These are phyloP conservation scores for Tricholauxania praeusta DNA, from an alignment of 2,888 invertebrate species.

Conservation along the genomic window DNA sequence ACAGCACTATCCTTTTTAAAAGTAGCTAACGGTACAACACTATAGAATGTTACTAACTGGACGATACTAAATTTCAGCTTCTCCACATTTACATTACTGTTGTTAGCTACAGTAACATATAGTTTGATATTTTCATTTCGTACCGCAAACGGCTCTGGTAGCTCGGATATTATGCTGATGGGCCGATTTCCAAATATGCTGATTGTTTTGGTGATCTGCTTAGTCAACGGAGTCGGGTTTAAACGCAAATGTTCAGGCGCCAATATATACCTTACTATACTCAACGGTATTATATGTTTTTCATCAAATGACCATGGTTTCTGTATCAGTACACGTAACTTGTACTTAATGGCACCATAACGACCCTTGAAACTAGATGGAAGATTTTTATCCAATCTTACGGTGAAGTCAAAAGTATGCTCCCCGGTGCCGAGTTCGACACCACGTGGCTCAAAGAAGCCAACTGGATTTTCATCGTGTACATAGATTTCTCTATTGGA, in stretches of 20 bases:
- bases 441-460: conserved; percentile 64
- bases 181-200: conserved; percentile 65
- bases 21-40: conserved; percentile 60
- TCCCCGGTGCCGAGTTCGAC: conserved; percentile 63
- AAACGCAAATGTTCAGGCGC: conserved; percentile 52
- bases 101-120: conserved; percentile 65
- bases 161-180: conserved; percentile 61
- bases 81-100: conserved; percentile 65
- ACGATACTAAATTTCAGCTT: conserved; percentile 64
- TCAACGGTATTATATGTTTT: conserved; percentile 63
- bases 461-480: conserved; percentile 59
- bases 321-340: conserved; percentile 65
- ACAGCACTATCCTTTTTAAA: conserved; percentile 61
- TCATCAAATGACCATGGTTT: conserved; percentile 67
- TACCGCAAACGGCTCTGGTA: conserved; percentile 61
- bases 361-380: conserved; percentile 65
- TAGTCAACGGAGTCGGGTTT: conserved; percentile 57
- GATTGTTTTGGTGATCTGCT: conserved; percentile 63
- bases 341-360: conserved; percentile 66
- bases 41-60: conserved; percentile 62
- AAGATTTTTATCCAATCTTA: conserved; percentile 59
- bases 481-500: conserved; percentile 65
- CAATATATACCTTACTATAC: conserved; percentile 61
- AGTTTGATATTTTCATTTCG: conserved; percentile 62
- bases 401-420: conserved; percentile 61